Evolutionary conservation across 2,888 invertebrate genomes (phyloP).

Genomic region (Syritta pipiens): DNA sequence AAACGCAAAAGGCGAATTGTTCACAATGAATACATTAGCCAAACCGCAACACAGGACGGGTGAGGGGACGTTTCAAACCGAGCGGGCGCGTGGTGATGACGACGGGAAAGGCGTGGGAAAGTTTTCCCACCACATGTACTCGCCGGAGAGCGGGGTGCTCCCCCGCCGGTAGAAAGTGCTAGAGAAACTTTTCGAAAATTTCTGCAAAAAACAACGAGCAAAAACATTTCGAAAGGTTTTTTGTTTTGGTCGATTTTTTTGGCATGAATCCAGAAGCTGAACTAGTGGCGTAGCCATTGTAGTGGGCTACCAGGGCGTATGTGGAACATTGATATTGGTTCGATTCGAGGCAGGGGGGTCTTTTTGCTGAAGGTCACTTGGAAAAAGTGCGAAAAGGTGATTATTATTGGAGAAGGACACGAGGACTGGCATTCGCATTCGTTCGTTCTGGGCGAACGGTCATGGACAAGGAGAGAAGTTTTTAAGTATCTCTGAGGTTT

Average conservation of each 20-base stretch:
- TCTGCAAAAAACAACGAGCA: background rate
- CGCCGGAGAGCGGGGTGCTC: background rate
- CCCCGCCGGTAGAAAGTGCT: too few species aligned
- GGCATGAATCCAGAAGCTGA: too few species aligned
- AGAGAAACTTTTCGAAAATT: conserved; percentile 13
- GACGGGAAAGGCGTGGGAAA: background rate
- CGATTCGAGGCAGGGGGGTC: conserved; percentile 18
- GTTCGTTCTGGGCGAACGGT: too few species aligned
- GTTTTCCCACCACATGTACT: conserved; percentile 28
- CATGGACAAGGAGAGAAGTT: too few species aligned
- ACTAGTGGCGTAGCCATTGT: background rate
- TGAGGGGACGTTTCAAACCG: background rate
- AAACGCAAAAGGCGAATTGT: conserved; percentile 19
- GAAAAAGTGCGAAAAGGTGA: conserved; percentile 1
- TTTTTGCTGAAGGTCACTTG: conserved; percentile 15
- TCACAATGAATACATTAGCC: conserved; percentile 50
- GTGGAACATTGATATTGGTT: conserved; percentile 18
- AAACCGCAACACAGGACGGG: background rate
- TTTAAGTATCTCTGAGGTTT: too few species aligned
- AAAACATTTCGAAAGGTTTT: too few species aligned
- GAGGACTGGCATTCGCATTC: too few species aligned
- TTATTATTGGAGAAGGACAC: background rate
- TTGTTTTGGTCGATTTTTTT: too few species aligned
- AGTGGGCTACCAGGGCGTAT: conserved; percentile 1
- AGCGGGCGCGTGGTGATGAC: background rate